Evolutionary conservation across 2,113 vertebrate genomes (phyloP), one percentile per base, ranked within the genome.

Genomic region (Sinosuthora webbiana): DNA sequence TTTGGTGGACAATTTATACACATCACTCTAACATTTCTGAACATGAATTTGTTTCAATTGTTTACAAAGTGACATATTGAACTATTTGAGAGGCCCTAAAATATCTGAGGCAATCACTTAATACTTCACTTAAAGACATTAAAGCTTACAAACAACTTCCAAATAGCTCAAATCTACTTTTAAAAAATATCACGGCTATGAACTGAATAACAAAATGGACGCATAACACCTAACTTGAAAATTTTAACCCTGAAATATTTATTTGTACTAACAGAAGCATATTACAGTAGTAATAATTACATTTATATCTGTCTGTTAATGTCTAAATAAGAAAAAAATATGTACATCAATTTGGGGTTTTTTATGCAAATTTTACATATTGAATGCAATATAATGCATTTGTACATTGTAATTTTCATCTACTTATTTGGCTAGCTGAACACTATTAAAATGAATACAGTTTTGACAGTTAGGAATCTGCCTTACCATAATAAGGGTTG

Each of bases 311-410:
- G 33, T 62, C 37, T 33, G 9, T 8, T 78, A 69, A 39, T 35
- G 0, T 70, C 41, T 21, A 52, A 44, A 60, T 28, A 33, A 63
- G 5, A 7, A 59, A 70, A 90, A 15, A 68, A 15, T 41, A 35
- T n/a, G 7, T 31, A 53, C 1, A 31, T 74, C 2, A 71, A 3
- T 24, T 68, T 52, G 23, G 0, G 0, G 5, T 44, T 67, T 79
- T 89, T 25, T 20, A 45, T 1, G 2, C 47, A 47, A 76, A 49
- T 62, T 87, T 83, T 69, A 3, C 7, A 76, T 86, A 44, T 52
- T 19, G 8, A 14, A 62, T 57, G 70, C 24, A 24, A 33, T 44
- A 15, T 39, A 56, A 44, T 28, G 4, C 24, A 91, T 57, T 47
- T 60, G 15, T 10, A 47, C 3, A 44, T 21, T 22, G 4, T 30